phyloP scores from a whole-genome alignment of 2,113 vertebrate genomes.

The Reinhardtius hippoglossoides region DNA sequence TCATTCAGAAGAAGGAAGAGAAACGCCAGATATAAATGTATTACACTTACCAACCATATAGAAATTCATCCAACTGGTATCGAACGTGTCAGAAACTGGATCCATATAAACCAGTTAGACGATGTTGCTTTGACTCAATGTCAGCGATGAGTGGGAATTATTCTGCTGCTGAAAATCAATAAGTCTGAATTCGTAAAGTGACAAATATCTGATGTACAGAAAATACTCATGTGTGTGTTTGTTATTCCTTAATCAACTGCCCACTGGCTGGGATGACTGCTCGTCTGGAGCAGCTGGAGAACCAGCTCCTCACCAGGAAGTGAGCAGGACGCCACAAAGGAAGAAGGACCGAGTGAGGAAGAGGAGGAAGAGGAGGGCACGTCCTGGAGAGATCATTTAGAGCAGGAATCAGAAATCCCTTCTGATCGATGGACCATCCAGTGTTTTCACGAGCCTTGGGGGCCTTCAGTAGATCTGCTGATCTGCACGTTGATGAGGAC shows the following conservation, averaged over 20 bases:
- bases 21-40: no score
- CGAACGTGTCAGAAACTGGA: no score
- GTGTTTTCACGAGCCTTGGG: conserved; percentile 16
- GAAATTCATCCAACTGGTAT: no score
- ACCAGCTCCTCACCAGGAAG: conserved; percentile 87
- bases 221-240: not conserved
- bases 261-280: conserved; percentile 89
- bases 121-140: no score
- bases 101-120: no score
- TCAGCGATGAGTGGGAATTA: no score
- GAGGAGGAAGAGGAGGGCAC: conserved; percentile 39
- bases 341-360: conserved; percentile 9
- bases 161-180: no score
- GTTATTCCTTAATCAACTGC: conserved; percentile 81
- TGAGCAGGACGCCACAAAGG: conserved; percentile 74
- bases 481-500: not conserved
- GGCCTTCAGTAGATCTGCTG: conserved; percentile 1
- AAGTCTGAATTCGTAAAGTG: no score
- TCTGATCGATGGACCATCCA: conserved; percentile 16
- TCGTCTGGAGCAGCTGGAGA: conserved; percentile 92
- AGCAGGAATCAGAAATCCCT: conserved; percentile 25
- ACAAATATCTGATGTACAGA: not conserved
- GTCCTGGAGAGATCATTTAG: conserved; percentile 2
- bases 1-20: no score
- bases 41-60: no score